phyloP scores from a whole-genome alignment of 1,140 invertebrate genomes.

The Carposina sasakii region DNA sequence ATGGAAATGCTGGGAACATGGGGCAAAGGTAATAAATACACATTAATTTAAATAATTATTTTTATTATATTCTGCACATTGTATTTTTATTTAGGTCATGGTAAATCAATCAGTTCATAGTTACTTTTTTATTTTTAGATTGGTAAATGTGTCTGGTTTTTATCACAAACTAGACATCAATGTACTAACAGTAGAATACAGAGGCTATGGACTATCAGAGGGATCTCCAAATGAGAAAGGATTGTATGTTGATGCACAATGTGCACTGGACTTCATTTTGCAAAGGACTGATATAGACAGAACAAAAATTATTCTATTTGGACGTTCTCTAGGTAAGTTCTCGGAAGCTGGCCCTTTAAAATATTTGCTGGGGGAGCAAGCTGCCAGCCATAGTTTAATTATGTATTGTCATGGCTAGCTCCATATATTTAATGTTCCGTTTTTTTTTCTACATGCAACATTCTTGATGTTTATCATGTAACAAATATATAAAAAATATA shows the following conservation, averaged over 20 bases:
- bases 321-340: slow-evolving; percentile 86
- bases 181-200: slow-evolving; percentile 92
- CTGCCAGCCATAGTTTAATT: too few relatives aligned
- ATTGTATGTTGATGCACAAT: slow-evolving; percentile 89
- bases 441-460: too few relatives aligned
- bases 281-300: slow-evolving; percentile 87
- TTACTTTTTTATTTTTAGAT: slow-evolving; percentile 31
- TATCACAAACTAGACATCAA: slow-evolving; percentile 88
- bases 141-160: slow-evolving; percentile 74
- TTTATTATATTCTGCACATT: too few relatives aligned
- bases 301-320: slow-evolving; percentile 92
- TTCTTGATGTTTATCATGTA: too few relatives aligned
- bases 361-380: too few relatives aligned
- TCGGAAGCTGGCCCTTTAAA: neutral
- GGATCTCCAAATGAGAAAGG: slow-evolving; percentile 90
- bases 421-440: too few relatives aligned
- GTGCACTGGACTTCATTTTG: slow-evolving; percentile 88
- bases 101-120: too few relatives aligned
- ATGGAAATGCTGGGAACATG: slow-evolving; percentile 98
- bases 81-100: too few relatives aligned
- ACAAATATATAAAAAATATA: too few relatives aligned
- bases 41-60: too few relatives aligned
- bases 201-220: slow-evolving; percentile 95
- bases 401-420: too few relatives aligned
- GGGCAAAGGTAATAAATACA: too few relatives aligned